These are phyloP conservation scores for Drosophila subsilvestris DNA, from an alignment of 2,888 invertebrate species.

Conservation along the genomic window DNA sequence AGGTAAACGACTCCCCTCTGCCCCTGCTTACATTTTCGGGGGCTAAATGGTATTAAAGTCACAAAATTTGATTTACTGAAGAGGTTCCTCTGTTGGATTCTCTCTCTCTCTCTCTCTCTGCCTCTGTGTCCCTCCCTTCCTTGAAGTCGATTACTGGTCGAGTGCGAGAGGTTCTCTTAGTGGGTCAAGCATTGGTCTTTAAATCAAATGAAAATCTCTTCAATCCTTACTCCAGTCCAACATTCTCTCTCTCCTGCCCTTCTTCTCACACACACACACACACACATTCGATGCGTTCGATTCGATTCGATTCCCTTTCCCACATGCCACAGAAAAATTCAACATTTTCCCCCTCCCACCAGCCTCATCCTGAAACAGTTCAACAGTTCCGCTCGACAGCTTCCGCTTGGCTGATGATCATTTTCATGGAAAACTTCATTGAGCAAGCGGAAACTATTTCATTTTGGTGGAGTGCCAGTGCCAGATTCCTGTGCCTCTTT, in stretches of 20 bases:
- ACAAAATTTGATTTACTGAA: constrained; percentile 19
- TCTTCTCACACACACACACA: too few species aligned
- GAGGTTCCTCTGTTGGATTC: background rate
- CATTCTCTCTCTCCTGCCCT: background rate
- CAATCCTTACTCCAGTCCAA: background rate
- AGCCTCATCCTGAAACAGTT: constrained; percentile 60
- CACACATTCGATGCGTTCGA: background rate
- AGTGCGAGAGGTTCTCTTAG: background rate
- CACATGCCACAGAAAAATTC: constrained; percentile 8
- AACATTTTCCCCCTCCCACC: background rate
- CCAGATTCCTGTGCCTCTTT: background rate
- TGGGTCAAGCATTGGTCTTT: constrained; percentile 31
- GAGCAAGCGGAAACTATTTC: constrained; percentile 77
- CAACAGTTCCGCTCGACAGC: constrained; percentile 77
- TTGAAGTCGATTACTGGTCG: background rate
- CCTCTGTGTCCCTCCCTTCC: too few species aligned
- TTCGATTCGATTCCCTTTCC: background rate
- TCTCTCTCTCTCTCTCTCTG: background rate
- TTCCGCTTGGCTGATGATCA: constrained; percentile 78
- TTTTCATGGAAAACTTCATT: constrained; percentile 79
- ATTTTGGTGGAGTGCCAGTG: constrained; percentile 53
- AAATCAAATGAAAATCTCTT: constrained; percentile 14
- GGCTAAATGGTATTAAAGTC: constrained; percentile 17
- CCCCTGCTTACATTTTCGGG: background rate
- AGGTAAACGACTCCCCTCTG: background rate